phyloP scores from a whole-genome alignment of 23 tunicate genomes.

The Clavelina lepadiformis region DNA sequence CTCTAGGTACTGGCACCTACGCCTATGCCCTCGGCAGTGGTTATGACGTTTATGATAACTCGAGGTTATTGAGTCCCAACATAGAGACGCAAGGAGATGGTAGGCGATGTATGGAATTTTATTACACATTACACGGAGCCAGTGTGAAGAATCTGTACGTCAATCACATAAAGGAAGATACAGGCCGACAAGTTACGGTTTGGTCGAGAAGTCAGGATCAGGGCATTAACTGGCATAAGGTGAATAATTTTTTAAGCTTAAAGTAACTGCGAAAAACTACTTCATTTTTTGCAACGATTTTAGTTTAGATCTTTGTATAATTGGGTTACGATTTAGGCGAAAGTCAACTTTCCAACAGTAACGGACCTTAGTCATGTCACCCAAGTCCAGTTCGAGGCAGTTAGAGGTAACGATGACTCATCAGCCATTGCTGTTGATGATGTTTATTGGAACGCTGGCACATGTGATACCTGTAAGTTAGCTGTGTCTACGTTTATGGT shows the following conservation, averaged over 20 bases:
- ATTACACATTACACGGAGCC: conserved; percentile 54
- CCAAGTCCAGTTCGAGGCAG: conserved; percentile 30
- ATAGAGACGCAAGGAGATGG: conserved; percentile 32
- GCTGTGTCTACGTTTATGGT: not conserved
- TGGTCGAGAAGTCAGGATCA: conserved; percentile 57
- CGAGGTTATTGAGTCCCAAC: conserved; percentile 30
- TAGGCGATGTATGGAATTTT: conserved; percentile 49
- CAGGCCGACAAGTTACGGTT: conserved; percentile 1
- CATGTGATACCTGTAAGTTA: conserved; percentile 52
- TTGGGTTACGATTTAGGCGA: conserved; percentile 22
- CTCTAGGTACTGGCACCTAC: conserved; percentile 52
- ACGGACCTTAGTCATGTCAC: conserved; percentile 6
- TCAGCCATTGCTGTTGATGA: conserved; percentile 69
- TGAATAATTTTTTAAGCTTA: not conserved
- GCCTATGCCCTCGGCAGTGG: conserved; percentile 34
- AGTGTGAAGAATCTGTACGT: conserved; percentile 32
- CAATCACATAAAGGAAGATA: conserved; percentile 4
- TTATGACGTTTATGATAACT: not conserved
- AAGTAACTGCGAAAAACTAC: too few relatives aligned
- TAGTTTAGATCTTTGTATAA: not conserved
- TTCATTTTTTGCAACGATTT: too few relatives aligned
- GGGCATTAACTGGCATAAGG: conserved; percentile 74
- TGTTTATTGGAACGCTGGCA: conserved; percentile 33
- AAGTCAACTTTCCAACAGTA: conserved; percentile 44
- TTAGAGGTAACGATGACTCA: conserved; percentile 28